Base-by-base conservation (phyloP, 2,797 vertebrate genomes). In the Tokudaia tokunoshimensis region DNA sequence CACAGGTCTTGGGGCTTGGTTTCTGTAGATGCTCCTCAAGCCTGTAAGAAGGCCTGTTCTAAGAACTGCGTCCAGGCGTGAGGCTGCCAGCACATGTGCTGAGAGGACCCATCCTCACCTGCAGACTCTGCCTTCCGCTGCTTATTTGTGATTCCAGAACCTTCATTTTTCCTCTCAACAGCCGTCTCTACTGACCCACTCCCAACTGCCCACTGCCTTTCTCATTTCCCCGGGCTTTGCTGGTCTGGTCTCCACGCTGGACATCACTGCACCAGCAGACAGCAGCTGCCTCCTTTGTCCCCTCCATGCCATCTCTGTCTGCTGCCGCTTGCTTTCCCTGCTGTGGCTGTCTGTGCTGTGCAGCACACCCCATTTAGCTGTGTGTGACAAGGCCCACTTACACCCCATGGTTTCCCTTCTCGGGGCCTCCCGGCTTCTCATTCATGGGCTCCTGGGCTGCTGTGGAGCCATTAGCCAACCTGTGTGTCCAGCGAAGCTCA, bases 151-250 rank as follows among this genome's bases (percentile, higher is more conserved):
- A 19, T 1, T 6, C 0, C 2, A 19, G 34, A 11, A 9, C 29
- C 63, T 37, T 37, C 70, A 34, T 3, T 6, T 47, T 22, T 2
- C n/a, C 9, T 29, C 22, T 2, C 2, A 0, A 0, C 7, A 17
- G 34, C 72, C 19, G 0, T 57, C 63, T 14, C 19, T 9, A 0
- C 70, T 24, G 0, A 1, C 2, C 1, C 10, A 1, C 1, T 19
- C 2, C 0, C 22, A 6, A 0, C 14, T 3, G 2, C 37, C 37
- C 55, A 13, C 12, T 0, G 44, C 14, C 31, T 14, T 34, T 22
- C 20, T 78, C 63, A 6, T 29, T 75, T 74, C 24, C 50, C 34
- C 1, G 17, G 0, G 6, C 26, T 59, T 52, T 94, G 5, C 10
- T 82, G 44, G 44, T 41, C 15, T 75, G 57, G 78, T 52, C 59